These are phyloP conservation scores for Poeciliopsis turrubarensis DNA, from an alignment of 2,113 vertebrate genomes.

Conservation along the genomic window DNA sequence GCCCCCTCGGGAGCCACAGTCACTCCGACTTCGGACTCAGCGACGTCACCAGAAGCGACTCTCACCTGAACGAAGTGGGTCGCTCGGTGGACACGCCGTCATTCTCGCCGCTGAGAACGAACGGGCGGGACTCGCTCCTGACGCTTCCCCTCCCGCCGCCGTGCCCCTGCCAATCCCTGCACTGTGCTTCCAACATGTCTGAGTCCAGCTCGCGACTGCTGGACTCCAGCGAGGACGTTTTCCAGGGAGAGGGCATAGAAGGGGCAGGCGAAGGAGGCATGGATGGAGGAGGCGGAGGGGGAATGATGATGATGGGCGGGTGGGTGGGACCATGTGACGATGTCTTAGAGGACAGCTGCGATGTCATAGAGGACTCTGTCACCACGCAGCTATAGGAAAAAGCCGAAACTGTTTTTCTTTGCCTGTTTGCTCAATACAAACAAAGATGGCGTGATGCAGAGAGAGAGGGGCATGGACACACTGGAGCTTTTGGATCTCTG, in stretches of 20 bases:
- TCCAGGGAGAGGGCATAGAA: conserved; percentile 81
- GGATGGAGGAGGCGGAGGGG: conserved; percentile 25
- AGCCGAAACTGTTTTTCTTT: conserved; percentile 45
- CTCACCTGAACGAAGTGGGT: conserved; percentile 89
- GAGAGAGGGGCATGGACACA: neutral
- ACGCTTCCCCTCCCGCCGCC: conserved; percentile 77
- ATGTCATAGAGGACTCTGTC: conserved; percentile 90
- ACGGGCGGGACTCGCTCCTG: conserved; percentile 85
- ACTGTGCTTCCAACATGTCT: conserved; percentile 94
- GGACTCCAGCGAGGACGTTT: conserved; percentile 93
- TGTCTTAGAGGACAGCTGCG: conserved; percentile 89
- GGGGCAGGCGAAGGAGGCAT: conserved; percentile 18
- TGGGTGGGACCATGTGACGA: conserved; percentile 92
- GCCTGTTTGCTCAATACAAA: conserved; percentile 43
- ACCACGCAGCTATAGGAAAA: conserved; percentile 91
- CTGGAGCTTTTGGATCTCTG: neutral
- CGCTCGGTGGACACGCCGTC: conserved; percentile 62
- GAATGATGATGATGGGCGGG: conserved; percentile 62
- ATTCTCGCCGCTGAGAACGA: conserved; percentile 70
- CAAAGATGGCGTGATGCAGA: conserved; percentile 24
- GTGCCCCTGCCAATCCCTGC: conserved; percentile 90
- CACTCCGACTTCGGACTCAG: conserved; percentile 87
- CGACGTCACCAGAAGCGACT: conserved; percentile 88
- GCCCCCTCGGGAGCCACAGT: conserved; percentile 88
- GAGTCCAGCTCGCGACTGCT: conserved; percentile 93